These are phyloP conservation scores for Ctenosaura bakeri DNA, from an alignment of 2,797 vertebrate species.

Conservation along the genomic window DNA sequence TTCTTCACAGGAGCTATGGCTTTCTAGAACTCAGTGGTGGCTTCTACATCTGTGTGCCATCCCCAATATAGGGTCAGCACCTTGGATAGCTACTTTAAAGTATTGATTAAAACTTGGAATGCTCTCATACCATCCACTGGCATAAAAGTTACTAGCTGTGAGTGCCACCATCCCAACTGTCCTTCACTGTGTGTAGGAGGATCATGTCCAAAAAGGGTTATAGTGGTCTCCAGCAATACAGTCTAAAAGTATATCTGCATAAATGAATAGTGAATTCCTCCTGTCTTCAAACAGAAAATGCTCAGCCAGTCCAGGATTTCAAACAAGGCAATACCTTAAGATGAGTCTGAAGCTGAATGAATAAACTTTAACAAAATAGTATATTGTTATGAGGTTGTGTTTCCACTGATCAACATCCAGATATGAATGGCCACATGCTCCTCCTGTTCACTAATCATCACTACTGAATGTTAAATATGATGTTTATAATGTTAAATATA, in stretches of 20 bases:
- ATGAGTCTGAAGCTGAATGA: background rate
- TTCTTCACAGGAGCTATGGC: too few species aligned
- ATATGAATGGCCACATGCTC: background rate
- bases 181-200: background rate
- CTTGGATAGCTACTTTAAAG: too few species aligned
- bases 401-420: background rate
- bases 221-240: background rate
- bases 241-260: constrained; percentile 6
- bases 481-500: too few species aligned
- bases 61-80: too few species aligned
- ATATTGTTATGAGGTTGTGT: too few species aligned
- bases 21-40: too few species aligned
- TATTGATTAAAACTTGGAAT: too few species aligned
- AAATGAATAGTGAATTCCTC: background rate
- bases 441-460: background rate
- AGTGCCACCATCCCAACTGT: background rate
- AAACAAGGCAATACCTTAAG: background rate
- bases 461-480: too few species aligned
- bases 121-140: too few species aligned
- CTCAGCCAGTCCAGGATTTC: background rate
- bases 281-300: constrained; percentile 8
- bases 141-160: too few species aligned
- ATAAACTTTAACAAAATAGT: background rate
- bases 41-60: too few species aligned
- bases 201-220: background rate